Evolutionary conservation across 2,888 invertebrate genomes (phyloP).

Genomic region (Brachynemurus nebulosus): DNA sequence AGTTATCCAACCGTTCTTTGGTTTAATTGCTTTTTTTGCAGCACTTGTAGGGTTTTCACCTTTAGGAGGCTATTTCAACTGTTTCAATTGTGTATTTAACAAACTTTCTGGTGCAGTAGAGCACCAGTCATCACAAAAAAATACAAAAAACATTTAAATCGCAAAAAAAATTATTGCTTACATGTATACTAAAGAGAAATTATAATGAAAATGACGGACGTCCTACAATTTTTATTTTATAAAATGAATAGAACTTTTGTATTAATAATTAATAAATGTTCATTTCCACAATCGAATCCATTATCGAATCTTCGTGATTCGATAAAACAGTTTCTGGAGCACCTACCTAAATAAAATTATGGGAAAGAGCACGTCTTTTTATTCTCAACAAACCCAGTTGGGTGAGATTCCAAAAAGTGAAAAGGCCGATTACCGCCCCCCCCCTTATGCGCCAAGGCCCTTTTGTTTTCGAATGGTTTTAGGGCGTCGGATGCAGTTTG

Average conservation of each 20-base stretch:
- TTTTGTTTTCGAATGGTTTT: too few relatives aligned
- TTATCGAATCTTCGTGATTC: too few relatives aligned
- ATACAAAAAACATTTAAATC: slow-evolving; percentile 8
- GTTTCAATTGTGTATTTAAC: not conserved
- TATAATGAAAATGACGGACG: not conserved
- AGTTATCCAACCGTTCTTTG: slow-evolving; percentile 2
- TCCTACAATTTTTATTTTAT: not conserved
- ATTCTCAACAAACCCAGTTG: too few relatives aligned
- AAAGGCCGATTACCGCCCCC: too few relatives aligned
- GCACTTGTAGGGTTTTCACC: slow-evolving; percentile 4
- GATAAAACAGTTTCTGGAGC: too few relatives aligned
- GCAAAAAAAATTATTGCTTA: not conserved
- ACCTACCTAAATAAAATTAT: too few relatives aligned
- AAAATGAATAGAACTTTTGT: not conserved
- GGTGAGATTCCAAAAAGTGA: too few relatives aligned
- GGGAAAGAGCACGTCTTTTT: too few relatives aligned
- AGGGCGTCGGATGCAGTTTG: too few relatives aligned
- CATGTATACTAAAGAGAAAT: not conserved
- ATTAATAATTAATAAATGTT: too few relatives aligned
- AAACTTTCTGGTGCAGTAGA: slow-evolving; percentile 8
- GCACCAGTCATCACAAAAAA: slow-evolving; percentile 8
- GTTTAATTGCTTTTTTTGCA: slow-evolving; percentile 5
- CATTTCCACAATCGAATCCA: too few relatives aligned
- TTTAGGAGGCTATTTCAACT: slow-evolving; percentile 5
- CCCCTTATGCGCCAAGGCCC: too few relatives aligned